Evolutionary conservation across 2,113 vertebrate genomes (phyloP), one percentile per base, ranked within the genome.

Genomic region (Plecturocebus donacophilus): DNA sequence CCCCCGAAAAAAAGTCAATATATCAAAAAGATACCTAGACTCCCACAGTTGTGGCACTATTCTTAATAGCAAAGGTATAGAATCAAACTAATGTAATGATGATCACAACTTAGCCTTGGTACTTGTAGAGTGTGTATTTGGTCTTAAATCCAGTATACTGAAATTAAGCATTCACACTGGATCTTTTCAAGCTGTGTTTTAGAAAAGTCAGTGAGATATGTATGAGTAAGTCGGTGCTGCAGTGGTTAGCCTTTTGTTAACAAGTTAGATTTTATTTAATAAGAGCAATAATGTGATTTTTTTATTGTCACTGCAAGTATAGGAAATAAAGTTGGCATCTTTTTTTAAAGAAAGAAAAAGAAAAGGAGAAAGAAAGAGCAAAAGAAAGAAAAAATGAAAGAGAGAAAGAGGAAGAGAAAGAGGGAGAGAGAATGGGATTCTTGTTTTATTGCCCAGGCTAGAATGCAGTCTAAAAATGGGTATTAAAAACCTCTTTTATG

Each of bases 101-200:
- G 5, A 70, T 95, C 99, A 99, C 96, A 40, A 49, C n/a, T 0
- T 0, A 0, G 14, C 17, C 40, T 66, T 23, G 32, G 32, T n/a
- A 3, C 0, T 35, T 88, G 0, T 13, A 91, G 16, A 82, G 85
- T 17, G 6, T 66, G 9, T 5, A 77, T 84, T 93, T 81, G 83
- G 2, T 17, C 4, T 25, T 32, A 27, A 96, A 96, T 54, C 42
- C 32, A 2, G 17, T 32, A 11, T 61, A 42, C 25, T 75, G 30
- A 88, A 75, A 86, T 49, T 49, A 68, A 95, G 11, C 11, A 47
- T 79, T 80, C 89, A 38, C 12, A 8, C 58, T 87, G 3, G 25
- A 86, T 61, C 40, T 71, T 54, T 35, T 49, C 21, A 54, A 79
- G 32, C 30, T 45, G 40, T 38, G 3, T 82, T 94, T 87, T 61